These are phyloP conservation scores for Ormyrus rosae DNA, from an alignment of 2,888 invertebrate species.

Conservation along the genomic window DNA sequence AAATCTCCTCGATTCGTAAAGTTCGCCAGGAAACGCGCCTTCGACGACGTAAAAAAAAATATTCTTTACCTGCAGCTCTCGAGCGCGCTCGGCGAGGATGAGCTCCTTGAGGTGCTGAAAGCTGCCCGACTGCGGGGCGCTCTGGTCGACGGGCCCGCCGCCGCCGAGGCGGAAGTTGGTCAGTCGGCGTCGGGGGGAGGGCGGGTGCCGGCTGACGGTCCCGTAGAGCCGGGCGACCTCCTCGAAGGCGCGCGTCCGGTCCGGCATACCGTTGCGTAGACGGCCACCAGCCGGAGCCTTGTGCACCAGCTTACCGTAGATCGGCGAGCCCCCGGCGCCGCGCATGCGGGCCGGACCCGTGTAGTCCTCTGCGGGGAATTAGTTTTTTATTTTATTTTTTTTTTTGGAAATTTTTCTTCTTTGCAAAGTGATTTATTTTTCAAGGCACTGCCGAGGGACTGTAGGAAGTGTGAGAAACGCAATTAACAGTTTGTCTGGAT, in stretches of 20 bases:
- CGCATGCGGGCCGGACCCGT: conserved; percentile 65
- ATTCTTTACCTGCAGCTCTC: conserved; percentile 78
- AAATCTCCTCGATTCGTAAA: no score
- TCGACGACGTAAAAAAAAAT: no score
- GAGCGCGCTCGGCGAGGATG: conserved; percentile 85
- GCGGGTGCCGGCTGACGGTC: conserved; percentile 76
- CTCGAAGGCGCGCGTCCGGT: conserved; percentile 77
- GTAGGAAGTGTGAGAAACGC: no score
- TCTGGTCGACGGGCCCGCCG: conserved; percentile 46
- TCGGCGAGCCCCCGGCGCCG: conserved; percentile 75
- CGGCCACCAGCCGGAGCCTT: conserved; percentile 80
- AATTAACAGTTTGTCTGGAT: no score
- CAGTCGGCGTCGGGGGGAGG: conserved; percentile 76
- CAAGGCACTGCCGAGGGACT: no score
- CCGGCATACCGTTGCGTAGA: conserved; percentile 72
- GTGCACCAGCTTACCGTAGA: conserved; percentile 85
- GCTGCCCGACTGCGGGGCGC: conserved; percentile 73
- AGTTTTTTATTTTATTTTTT: not conserved
- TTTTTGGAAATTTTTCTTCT: no score
- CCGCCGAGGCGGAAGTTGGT: conserved; percentile 54
- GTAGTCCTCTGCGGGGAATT: conserved; percentile 50
- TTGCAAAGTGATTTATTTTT: no score
- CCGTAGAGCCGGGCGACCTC: conserved; percentile 78
- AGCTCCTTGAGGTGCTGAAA: conserved; percentile 89
- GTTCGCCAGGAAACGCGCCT: not conserved